Percentiles rank a stretch among this genome's conserved stretches.
Evolutionary conservation across 2,113 vertebrate species (phyloP).

Genomic region (Nipponia nippon): DNA sequence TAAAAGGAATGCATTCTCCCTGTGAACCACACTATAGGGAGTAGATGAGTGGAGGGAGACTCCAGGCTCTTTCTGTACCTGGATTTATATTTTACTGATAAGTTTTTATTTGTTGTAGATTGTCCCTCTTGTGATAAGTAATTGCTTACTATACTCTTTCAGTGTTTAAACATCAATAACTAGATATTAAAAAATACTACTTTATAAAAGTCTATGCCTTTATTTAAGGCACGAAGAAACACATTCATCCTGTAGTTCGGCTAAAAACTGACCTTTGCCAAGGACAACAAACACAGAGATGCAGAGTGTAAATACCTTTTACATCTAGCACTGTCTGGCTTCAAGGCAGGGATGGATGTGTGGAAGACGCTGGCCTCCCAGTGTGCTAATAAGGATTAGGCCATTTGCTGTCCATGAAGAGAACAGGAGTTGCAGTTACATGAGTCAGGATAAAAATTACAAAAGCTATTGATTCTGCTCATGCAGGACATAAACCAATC

Average conservation of each 20-base stretch:
- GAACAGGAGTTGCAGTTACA: neutral
- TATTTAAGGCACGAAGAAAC: neutral
- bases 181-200: neutral
- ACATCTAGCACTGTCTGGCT: neutral
- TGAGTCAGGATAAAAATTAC: neutral
- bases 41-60: neutral
- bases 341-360: neutral
- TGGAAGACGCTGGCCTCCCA: neutral
- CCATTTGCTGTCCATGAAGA: neutral
- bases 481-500: neutral
- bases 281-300: neutral
- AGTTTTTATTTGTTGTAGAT: neutral
- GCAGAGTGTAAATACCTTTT: neutral
- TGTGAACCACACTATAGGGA: neutral
- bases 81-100: neutral
- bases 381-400: neutral
- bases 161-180: neutral
- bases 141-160: neutral
- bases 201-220: neutral
- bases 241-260: neutral
- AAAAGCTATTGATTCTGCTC: neutral
- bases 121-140: neutral
- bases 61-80: neutral
- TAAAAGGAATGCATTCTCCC: neutral
- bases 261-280: neutral